Evolutionary conservation across 2,797 vertebrate species (phyloP).

Genomic region (Lacerta bilineata): DNA sequence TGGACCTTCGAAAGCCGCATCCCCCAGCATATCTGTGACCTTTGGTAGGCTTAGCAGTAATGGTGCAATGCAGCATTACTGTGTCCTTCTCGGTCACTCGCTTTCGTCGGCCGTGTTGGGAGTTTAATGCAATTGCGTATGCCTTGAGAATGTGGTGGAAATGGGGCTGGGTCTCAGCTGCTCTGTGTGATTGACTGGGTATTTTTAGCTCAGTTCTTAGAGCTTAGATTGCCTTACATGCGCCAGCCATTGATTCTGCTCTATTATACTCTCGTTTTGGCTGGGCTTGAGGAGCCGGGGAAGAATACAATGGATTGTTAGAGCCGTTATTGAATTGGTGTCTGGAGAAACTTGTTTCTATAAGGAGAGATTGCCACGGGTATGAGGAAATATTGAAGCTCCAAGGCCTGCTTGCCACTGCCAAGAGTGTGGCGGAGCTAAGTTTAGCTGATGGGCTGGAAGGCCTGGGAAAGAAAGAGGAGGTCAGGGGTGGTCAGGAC

Average conservation of each 20-base stretch:
- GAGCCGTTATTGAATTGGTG: not conserved
- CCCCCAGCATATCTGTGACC: constrained; percentile 23
- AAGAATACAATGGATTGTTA: constrained; percentile 22
- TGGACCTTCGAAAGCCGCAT: not conserved
- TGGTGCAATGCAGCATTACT: constrained; percentile 48
- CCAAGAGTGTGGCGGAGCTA: not conserved
- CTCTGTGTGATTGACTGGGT: constrained; percentile 59
- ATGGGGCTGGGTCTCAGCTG: constrained; percentile 60
- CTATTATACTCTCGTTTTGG: not conserved
- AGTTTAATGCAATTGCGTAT: constrained; percentile 52
- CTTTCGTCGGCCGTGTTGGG: constrained; percentile 20
- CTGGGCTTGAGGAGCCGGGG: constrained; percentile 29
- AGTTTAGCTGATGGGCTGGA: not conserved
- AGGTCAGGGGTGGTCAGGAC: not conserved
- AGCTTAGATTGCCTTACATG: accelerated
- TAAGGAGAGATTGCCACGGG: not conserved
- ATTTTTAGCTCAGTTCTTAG: constrained; percentile 62
- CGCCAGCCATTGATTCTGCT: not conserved
- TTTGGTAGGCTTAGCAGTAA: constrained; percentile 28
- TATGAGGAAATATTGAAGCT: not conserved
- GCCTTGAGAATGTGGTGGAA: constrained; percentile 51
- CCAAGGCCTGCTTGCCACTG: not conserved
- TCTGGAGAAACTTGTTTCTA: not conserved
- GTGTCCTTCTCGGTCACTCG: constrained; percentile 37
- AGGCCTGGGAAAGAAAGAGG: not conserved